Evolutionary conservation across 2,797 vertebrate species (phyloP), one percentile per base, ranked within the genome.

Genomic region (Ctenosaura bakeri): DNA sequence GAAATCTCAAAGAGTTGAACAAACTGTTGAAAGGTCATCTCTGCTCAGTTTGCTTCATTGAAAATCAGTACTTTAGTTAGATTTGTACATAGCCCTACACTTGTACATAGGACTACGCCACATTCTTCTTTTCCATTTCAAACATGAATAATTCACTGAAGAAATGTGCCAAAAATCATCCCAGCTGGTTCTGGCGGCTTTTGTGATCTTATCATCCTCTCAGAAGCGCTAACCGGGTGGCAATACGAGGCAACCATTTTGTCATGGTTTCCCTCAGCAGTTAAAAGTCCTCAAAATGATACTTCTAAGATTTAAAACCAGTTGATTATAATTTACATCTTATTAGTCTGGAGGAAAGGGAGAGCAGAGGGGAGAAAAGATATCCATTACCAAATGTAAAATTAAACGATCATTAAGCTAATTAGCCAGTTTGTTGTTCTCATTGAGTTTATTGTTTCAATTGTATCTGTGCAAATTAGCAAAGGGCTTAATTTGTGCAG

Each of bases 381-480:
- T 91, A 91, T 90, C 32, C 88, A 95, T 95, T 97, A 94, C 88
- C 90, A 96, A 96, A 96, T 94, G 91, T 95, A 96, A 96, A 96
- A 97, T 95, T 95, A 96, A 97, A 96, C 93, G 0, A 94, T 95
- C 93, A 94, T 96, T 93, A 93, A 93, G 73, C 91, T 95, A 96
- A 97, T 96, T 96, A 96, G 76, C 66, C 83, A 91, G 88, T 95
- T 95, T 94, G 89, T 88, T 96, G 85, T 95, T 94, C 92, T 95
- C 84, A 93, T 94, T 92, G 89, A 92, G 91, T 94, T 96, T 96
- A 96, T 95, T 95, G 88, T 96, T 97, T 94, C 92, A 95, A 90
- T 95, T 91, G 18, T 91, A 83, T 94, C 54, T 92, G 50, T 87
- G 78, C 0, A 96, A 96, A 96, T 95, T 96, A 96, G 56, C 80